Evolutionary conservation across 2,113 vertebrate genomes (phyloP).

Genomic region (Pterocles burchelli): DNA sequence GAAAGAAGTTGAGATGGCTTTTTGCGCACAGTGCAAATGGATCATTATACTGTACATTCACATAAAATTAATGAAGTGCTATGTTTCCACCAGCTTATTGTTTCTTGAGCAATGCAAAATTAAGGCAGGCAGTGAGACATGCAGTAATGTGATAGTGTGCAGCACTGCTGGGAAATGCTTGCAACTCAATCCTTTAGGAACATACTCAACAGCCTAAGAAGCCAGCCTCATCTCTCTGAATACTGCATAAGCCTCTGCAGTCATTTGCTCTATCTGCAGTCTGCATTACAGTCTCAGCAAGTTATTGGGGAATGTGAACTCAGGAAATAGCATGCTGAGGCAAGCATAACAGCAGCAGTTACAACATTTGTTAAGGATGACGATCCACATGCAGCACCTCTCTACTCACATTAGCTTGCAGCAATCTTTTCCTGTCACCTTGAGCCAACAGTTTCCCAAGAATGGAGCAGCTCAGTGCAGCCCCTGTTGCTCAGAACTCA

Average conservation of each 20-base stretch:
- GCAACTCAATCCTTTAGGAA: neutral
- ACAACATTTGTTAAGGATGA: neutral
- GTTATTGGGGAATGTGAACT: neutral
- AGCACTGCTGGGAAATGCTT: neutral
- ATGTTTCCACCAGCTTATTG: neutral
- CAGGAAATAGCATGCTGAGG: neutral
- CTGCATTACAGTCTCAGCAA: neutral
- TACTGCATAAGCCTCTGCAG: neutral
- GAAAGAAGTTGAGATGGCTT: slow-evolving; percentile 52
- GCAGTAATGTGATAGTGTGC: neutral
- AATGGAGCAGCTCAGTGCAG: neutral
- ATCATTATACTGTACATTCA: neutral
- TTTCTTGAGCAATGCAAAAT: neutral
- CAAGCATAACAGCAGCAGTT: neutral
- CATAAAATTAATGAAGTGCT: neutral
- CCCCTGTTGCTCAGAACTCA: neutral
- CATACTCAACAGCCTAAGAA: neutral
- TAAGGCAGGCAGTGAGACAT: slow-evolving; percentile 11
- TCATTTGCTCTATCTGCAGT: neutral
- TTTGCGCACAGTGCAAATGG: neutral
- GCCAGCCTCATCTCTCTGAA: neutral
- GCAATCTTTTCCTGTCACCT: neutral
- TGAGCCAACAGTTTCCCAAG: neutral
- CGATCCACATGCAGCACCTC: neutral
- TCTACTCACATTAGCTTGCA: neutral